Base-by-base conservation (phyloP, 2,888 invertebrate species). In the Plebejus anna region DNA sequence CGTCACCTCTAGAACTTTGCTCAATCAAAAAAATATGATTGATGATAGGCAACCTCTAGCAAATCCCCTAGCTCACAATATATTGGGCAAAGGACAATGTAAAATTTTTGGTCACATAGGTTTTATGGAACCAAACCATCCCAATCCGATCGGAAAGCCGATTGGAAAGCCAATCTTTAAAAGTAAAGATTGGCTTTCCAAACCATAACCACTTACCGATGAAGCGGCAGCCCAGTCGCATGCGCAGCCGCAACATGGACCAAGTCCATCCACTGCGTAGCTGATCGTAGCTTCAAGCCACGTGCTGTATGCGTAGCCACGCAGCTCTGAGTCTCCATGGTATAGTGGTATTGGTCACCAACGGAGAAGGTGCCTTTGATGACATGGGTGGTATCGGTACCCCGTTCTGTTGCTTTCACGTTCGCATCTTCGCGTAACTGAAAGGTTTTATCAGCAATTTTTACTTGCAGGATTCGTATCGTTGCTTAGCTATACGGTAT, bases 301-400 rank as follows among this genome's bases (percentile, higher is more conserved):
- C 83, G 80, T 0, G 86, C 83, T 0, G 86, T 86, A 47, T 85
- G 84, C 0, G 80, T 59, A 0, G 86, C 89, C 4, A 81, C 79
- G 76, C 96, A 96, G 55, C 94, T 93, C 81, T 96, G 96, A 0
- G 96, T 95, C 87, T 97, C 97, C 97, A 97, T 96, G 0, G 96
- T 95, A 81, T 95, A 97, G 87, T 97, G 97, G 85, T 96, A 97
- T 84, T 97, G 97, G 0, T 94, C 87, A 0, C 95, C 95, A 22
- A 94, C 84, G 11, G 90, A 84, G 78, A 94, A 95, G 3, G 83
- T 89, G 0, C 97, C 97, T 76, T 92, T 94, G 9, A 96, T 87
- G 0, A 92, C 92, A 73, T 95, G 90, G 11, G 89, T 90, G 5
- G 90, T 84, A 71, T 95, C 89, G 0, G 84, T 85, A 13, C 94